These are phyloP conservation scores for Atractosteus spatula DNA, from an alignment of 2,113 vertebrate species.

Conservation along the genomic window DNA sequence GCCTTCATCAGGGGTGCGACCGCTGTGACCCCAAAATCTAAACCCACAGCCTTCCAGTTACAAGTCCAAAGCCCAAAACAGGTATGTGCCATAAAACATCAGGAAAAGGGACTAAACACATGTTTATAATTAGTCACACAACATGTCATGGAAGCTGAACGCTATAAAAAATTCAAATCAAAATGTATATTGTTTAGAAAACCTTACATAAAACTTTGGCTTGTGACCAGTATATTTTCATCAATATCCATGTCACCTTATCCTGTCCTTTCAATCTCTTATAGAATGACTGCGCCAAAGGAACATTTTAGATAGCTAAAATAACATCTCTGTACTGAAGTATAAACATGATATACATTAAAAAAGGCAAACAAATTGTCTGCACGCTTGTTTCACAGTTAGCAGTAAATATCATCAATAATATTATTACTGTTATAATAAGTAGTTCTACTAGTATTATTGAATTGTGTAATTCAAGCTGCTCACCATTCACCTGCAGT, in stretches of 20 bases:
- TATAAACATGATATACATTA: constrained; percentile 69
- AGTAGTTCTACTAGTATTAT: background rate
- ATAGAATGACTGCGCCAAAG: constrained; percentile 28
- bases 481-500: background rate
- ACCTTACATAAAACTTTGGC: too few species aligned
- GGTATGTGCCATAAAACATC: too few species aligned
- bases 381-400: constrained; percentile 65
- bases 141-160: too few species aligned
- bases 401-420: constrained; percentile 50
- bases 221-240: too few species aligned
- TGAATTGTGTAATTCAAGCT: constrained; percentile 7
- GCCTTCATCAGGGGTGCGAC: too few species aligned
- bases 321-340: constrained; percentile 33
- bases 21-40: too few species aligned
- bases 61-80: too few species aligned
- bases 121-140: too few species aligned
- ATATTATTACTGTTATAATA: constrained; percentile 34
- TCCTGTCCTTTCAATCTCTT: constrained; percentile 7
- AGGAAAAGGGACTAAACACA: too few species aligned
- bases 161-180: too few species aligned
- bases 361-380: constrained; percentile 29
- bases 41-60: too few species aligned
- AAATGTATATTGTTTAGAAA: too few species aligned
- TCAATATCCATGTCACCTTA: background rate
- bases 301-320: constrained; percentile 19